Evolutionary conservation across 2,888 invertebrate species (phyloP), one percentile per base, ranked within the genome.

Genomic region (Agrochola litura): DNA sequence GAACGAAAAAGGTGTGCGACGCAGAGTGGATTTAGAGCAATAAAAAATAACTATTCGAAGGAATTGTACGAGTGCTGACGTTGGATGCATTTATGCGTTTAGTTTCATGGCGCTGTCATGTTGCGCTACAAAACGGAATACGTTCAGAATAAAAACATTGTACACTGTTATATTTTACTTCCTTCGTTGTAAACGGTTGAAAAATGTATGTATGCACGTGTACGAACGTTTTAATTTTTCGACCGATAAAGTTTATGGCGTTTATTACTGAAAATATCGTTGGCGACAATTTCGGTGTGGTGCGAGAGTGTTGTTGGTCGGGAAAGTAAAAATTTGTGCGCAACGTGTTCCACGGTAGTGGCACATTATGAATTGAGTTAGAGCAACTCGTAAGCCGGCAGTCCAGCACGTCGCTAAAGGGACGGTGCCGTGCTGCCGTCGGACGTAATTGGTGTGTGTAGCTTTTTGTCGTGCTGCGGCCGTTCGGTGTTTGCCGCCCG

Each of bases 391-490:
- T 92, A 92, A 92, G 92, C 91, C 85, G 76, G 89, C 86, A 91
- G 92, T 92, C 91, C 84, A 76, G 89, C 86, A 86, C 88, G 89
- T 71, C 76, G 78, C 79, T 91, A 93, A 92, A 93, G 92, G 93
- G 93, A 92, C 92, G 89, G 85, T 86, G 89, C 85, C 85, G 84
- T 89, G 87, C 88, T 86, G 88, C 89, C 91, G 91, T 86, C 89
- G 87, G 88, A 83, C 90, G 92, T 95, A 96, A 96, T 96, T 96
- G 95, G 95, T 95, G 94, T 95, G 93, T 95, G 95, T 96, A 94
- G 94, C 93, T 95, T 95, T 95, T 94, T 94, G 93, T 93, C 91
- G 91, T 89, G 91, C 91, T 89, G 86, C 89, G 90, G 89, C 91
- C 91, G 92, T 94, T 94, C 91, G 92, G 92, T 94, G 94, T 95